These are phyloP conservation scores for Tolmerus cingulatus DNA, from an alignment of 2,888 invertebrate species.

Conservation along the genomic window DNA sequence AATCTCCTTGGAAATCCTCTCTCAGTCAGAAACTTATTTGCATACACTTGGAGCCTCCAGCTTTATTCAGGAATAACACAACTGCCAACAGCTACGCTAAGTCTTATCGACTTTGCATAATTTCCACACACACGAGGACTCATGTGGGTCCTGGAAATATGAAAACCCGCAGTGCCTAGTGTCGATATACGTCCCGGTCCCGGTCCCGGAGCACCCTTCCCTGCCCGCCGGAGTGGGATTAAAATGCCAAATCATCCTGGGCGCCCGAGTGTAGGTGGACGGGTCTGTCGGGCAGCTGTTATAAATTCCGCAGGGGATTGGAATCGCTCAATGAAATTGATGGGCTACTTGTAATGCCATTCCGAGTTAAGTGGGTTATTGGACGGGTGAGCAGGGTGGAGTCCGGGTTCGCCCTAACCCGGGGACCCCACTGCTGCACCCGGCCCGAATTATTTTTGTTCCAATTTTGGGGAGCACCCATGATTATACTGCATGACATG, in stretches of 20 bases:
- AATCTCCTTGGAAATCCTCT: slow-evolving; percentile 43
- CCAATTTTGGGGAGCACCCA: neutral
- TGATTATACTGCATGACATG: neutral
- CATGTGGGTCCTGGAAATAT: slow-evolving; percentile 28
- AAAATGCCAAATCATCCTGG: slow-evolving; percentile 30
- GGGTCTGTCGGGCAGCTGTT: slow-evolving; percentile 9
- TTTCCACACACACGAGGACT: slow-evolving; percentile 27
- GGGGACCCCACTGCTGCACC: neutral
- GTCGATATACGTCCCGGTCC: neutral
- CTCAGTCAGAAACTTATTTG: slow-evolving; percentile 43
- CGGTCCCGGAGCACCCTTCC: neutral
- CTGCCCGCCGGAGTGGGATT: slow-evolving; percentile 5
- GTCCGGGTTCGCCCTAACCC: neutral
- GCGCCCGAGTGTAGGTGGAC: neutral
- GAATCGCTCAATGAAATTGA: slow-evolving; percentile 39
- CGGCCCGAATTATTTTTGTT: neutral
- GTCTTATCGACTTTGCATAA: slow-evolving; percentile 44
- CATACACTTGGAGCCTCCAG: slow-evolving; percentile 39
- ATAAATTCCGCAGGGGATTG: slow-evolving; percentile 31
- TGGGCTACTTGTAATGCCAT: slow-evolving; percentile 34
- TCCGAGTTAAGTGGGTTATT: slow-evolving; percentile 21
- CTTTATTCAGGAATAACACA: slow-evolving; percentile 37
- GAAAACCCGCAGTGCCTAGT: slow-evolving; percentile 2
- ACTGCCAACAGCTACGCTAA: slow-evolving; percentile 38
- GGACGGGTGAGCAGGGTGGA: neutral